Evolutionary conservation across 2,888 invertebrate genomes (phyloP), one percentile per base, ranked within the genome.

Genomic region (Adineta ricciae): DNA sequence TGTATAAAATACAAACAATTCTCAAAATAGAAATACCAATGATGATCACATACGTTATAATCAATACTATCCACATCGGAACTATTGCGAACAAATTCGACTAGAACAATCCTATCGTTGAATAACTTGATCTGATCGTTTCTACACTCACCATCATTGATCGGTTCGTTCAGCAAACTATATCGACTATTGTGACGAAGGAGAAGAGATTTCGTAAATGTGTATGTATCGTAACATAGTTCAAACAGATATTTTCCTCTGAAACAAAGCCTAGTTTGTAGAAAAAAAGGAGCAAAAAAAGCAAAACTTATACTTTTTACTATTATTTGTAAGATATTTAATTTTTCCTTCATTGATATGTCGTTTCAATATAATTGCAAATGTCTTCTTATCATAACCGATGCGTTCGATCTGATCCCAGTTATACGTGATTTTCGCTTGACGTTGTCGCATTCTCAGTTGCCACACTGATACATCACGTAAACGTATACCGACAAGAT

Each of bases 271-370:
- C 3, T 27, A 24, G 11, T 46, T 11, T 8, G 5, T 46, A 46
- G 46, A 5, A 73, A 21, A 38, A 2, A 24, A 38, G 9, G 41
- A 41, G 4, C 8, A 78, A 36, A 78, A 41, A 3, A 41, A 41
- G 24, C 38, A 78, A 8, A 41, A 24, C 0, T n/a, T 11, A 41
- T 41, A 78, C 78, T 78, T 78, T 78, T 78, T 78, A 78, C 78
- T 78, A 78, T 78, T 38, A 78, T 41, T 78, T 14, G 78, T 78
- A n/a, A 78, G 41, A 78, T 78, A 78, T 78, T 78, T 78, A 11
- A 78, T 78, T 41, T 78, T 78, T 41, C 1, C 41, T 11, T 41
- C 41, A 78, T 32, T 78, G 14, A 5, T 41, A n/a, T 78, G 38
- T 24, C 78, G 78, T 78, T 38, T 78, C 24, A 78, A 21, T 24